A percentile compares a stretch with the other conserved stretches of the same genome.
Evolutionary conservation across 2,888 invertebrate species (phyloP).

Genomic region (Limnephilus auricula): DNA sequence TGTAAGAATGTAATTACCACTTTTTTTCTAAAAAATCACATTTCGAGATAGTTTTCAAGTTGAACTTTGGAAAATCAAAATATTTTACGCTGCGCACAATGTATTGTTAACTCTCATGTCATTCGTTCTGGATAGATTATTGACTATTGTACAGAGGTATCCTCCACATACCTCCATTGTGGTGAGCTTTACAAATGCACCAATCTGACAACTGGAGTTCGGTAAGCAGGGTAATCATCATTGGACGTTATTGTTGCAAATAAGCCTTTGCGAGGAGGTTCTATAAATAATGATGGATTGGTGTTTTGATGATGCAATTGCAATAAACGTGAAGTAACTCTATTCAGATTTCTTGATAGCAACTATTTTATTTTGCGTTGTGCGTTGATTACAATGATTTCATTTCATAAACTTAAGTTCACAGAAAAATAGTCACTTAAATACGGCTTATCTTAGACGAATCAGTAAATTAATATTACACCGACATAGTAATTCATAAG

Average conservation of each 20-base stretch:
- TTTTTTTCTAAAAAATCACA: not conserved
- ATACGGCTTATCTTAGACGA: not conserved
- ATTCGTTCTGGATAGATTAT: slow-evolving; percentile 43
- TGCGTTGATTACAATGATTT: not conserved
- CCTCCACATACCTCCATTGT: not conserved
- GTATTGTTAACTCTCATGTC: not conserved
- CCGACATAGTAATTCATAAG: too few species aligned
- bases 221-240: slow-evolving; percentile 17
- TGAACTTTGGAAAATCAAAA: not conserved
- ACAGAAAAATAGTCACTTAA: not conserved
- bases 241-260: not conserved
- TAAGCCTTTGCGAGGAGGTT: not conserved
- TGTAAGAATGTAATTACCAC: too few species aligned
- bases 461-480: not conserved
- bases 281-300: slow-evolving; percentile 8
- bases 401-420: not conserved
- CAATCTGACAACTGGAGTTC: slow-evolving; percentile 8
- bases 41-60: not conserved
- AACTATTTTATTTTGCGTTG: not conserved
- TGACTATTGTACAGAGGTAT: slow-evolving; percentile 24
- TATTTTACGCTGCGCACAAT: not conserved
- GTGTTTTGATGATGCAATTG: not conserved
- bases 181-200: slow-evolving; percentile 16
- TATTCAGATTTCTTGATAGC: not conserved
- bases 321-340: not conserved